Base-by-base conservation (phyloP, 2,113 vertebrate genomes). In the Cranoglanis bouderius region DNA sequence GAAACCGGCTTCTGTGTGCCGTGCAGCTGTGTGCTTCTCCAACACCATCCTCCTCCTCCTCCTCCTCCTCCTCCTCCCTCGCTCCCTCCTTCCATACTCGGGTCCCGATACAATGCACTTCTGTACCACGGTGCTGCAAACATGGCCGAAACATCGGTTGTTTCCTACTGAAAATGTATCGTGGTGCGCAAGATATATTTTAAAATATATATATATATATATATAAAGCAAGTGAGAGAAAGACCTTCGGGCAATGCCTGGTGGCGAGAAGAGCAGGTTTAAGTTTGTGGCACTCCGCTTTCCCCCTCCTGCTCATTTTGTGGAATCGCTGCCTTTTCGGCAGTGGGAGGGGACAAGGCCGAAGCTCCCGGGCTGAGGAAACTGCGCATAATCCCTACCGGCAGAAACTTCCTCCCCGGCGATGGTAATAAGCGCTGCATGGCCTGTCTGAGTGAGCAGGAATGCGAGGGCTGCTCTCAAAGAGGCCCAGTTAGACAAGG, bases 401-500 rank as follows among this genome's bases (percentile, higher is more conserved):
- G 91, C 94, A 94, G 95, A 96, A 95, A 96, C 88, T 94, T 94
- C 93, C 96, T 96, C 95, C 95, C 95, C 94, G 93, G 95, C 85
- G 91, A 94, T 95, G 94, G 95, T 93, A 91, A 96, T 91, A 93
- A 94, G 94, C 96, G 94, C 95, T 82, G 67, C 93, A 88, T 92
- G 92, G 94, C 95, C 97, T 95, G 97, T 96, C 96, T 94, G 95
- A 94, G 94, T 96, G 96, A 95, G 94, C 95, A 96, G 97, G 98
- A 98, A 99, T 99, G 98, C 94, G 96, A 97, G 93, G 95, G 96
- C 95, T 96, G 95, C 96, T 96, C 96, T 96, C 95, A 94, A 93
- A 97, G 97, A 96, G 98, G 97, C 97, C 97, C 97, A 93, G 96
- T 96, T 96, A 97, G 96, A 97, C 96, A 95, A 96, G 96, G 96